Evolutionary conservation across 2,888 invertebrate species (phyloP), one percentile per base, ranked within the genome.

Genomic region (Hanleya hanleyi): DNA sequence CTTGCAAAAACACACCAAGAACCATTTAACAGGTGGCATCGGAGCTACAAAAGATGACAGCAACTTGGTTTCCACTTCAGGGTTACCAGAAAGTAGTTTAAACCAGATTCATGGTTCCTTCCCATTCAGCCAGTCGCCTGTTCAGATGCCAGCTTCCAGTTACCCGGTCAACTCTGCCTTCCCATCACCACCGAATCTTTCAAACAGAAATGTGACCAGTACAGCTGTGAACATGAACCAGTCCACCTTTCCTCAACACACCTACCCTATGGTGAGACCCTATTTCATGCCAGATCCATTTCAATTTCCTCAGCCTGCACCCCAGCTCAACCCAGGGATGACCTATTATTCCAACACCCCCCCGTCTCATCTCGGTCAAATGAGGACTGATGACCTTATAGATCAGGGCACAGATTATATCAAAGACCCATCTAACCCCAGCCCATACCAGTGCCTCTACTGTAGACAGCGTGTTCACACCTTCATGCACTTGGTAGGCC

Each of bases 21-120:
- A 81, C 47, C 81, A 81, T 65, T 62, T 81, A 47, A 79, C 80
- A 7, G 81, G 81, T 29, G 76, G 80, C 57, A 77, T 69, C 65
- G 6, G 66, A 5, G 29, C n/a, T n/a, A n/a, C n/a, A n/a, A n/a
- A n/a, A n/a, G n/a, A n/a, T n/a, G n/a, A n/a, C n/a, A n/a, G n/a
- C n/a, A n/a, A n/a, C n/a, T 47, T 18, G 3, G 47, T 4, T 22
- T n/a, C 4, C 22, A 47, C 47, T 5, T 47, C 47, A 7, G 47
- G 47, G 7, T n/a, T 47, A 47, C n/a, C 18, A 1, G 47, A 47
- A n/a, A n/a, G n/a, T n/a, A n/a, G n/a, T n/a, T n/a, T n/a, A n/a
- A n/a, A n/a, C n/a, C n/a, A n/a, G n/a, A n/a, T n/a, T n/a, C n/a
- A n/a, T n/a, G n/a, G n/a, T n/a, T n/a, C n/a, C n/a, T n/a, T n/a